Evolutionary conservation across 2,113 vertebrate genomes (phyloP).

Genomic region (Odontophorus gujanensis): DNA sequence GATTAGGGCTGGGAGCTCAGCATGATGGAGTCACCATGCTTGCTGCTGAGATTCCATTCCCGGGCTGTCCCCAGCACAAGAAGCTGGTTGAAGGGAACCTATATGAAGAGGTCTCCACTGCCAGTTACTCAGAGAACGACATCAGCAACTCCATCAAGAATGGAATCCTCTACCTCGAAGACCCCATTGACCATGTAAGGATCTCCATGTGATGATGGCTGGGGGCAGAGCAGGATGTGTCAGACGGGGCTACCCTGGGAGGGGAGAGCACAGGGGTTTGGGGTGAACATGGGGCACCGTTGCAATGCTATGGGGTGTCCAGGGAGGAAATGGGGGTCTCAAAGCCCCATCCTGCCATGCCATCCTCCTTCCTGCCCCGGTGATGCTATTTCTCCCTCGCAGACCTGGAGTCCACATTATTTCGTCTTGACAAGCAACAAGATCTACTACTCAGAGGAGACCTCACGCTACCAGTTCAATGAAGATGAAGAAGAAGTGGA

Average conservation of each 20-base stretch:
- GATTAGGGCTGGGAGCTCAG: background rate
- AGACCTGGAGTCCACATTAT: slow-evolving; percentile 90
- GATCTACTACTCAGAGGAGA: slow-evolving; percentile 90
- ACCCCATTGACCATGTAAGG: slow-evolving; percentile 87
- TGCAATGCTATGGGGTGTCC: accelerated
- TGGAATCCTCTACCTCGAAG: slow-evolving; percentile 88
- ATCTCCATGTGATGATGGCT: background rate
- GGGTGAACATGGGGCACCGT: background rate
- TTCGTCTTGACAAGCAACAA: slow-evolving; percentile 90
- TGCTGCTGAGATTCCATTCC: background rate
- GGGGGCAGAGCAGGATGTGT: background rate
- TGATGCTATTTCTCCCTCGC: background rate
- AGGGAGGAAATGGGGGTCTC: background rate
- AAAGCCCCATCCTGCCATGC: accelerated
- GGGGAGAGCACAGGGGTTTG: background rate
- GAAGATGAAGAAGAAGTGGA: slow-evolving; percentile 88
- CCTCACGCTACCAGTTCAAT: slow-evolving; percentile 83
- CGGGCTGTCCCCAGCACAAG: slow-evolving; percentile 81
- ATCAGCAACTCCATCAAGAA: slow-evolving; percentile 92
- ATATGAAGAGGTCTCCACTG: slow-evolving; percentile 85
- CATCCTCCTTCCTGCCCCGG: background rate
- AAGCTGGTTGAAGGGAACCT: slow-evolving; percentile 88
- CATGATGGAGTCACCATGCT: background rate
- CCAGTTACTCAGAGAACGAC: slow-evolving; percentile 88
- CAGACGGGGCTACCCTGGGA: background rate